phyloP scores from a whole-genome alignment of 2,888 invertebrate genomes.

The Elysia crispata region DNA sequence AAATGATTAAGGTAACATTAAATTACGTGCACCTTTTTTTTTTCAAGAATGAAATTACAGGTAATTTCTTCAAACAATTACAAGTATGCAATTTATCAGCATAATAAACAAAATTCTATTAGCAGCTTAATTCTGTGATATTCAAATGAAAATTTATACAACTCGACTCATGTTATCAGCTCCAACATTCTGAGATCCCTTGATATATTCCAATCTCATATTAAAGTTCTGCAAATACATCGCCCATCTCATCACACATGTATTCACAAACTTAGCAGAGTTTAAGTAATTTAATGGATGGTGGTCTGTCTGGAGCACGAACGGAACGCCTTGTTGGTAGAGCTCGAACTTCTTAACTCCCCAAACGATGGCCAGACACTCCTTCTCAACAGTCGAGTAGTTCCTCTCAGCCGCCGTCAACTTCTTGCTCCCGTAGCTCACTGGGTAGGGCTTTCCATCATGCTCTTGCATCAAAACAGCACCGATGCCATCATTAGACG shows the following conservation, averaged over 20 bases:
- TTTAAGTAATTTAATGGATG: slow-evolving; percentile 4
- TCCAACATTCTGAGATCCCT: no score
- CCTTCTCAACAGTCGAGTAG: slow-evolving; percentile 32
- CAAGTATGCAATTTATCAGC: no score
- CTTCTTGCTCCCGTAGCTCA: slow-evolving; percentile 36
- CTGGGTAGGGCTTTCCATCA: slow-evolving; percentile 20
- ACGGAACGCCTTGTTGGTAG: slow-evolving; percentile 1
- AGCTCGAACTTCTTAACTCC: slow-evolving; percentile 12
- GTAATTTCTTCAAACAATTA: no score
- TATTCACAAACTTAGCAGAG: slow-evolving; percentile 10
- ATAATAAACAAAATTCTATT: no score
- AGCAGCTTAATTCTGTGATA: no score
- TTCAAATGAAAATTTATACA: no score
- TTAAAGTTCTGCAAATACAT: no score
- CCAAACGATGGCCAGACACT: slow-evolving; percentile 23
- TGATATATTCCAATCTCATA: no score
- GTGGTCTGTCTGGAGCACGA: slow-evolving; percentile 25
- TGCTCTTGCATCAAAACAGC: background rate
- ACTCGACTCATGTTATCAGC: no score
- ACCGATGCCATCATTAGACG: background rate
- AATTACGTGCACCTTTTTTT: no score
- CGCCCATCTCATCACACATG: slow-evolving; percentile 15
- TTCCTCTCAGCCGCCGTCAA: slow-evolving; percentile 5
- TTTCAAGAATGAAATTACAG: no score
- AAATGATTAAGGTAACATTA: no score